These are phyloP conservation scores for Beroe ovata DNA, from an alignment of 37 sponge, comb jelly and placozoan genomes.

Conservation along the genomic window DNA sequence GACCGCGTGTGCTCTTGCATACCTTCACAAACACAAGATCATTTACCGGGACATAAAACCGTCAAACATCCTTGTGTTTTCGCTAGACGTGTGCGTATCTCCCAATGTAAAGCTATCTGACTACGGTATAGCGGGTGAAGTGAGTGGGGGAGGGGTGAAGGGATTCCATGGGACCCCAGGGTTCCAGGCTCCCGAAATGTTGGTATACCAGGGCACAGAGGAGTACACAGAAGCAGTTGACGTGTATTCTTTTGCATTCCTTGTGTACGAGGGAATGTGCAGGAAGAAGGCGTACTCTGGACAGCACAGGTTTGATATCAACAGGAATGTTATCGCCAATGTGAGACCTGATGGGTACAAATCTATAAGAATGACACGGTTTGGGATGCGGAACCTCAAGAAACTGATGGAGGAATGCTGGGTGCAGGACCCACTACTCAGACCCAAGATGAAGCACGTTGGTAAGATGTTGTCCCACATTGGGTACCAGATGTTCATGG, in stretches of 20 bases:
- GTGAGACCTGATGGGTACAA: slow-evolving; percentile 16
- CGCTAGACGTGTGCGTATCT: slow-evolving; percentile 6
- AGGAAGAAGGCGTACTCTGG: slow-evolving; percentile 33
- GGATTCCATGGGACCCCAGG: slow-evolving; percentile 63
- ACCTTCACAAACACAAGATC: slow-evolving; percentile 47
- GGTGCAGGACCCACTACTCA: slow-evolving; percentile 23
- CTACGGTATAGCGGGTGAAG: slow-evolving; percentile 52
- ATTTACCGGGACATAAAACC: slow-evolving; percentile 59
- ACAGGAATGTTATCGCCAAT: slow-evolving; percentile 5
- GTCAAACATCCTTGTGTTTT: slow-evolving; percentile 27
- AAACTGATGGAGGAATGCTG: slow-evolving; percentile 54
- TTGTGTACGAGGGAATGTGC: slow-evolving; percentile 52
- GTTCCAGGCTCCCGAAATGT: slow-evolving; percentile 62
- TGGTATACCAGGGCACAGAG: slow-evolving; percentile 18
- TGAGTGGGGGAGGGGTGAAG: slow-evolving; percentile 26
- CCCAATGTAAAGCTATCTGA: slow-evolving; percentile 56
- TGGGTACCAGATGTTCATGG: slow-evolving; percentile 53
- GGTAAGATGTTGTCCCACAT: slow-evolving; percentile 17
- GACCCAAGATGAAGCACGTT: slow-evolving; percentile 32
- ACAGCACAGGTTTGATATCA: slow-evolving; percentile 47
- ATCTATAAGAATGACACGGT: neutral
- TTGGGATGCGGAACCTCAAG: slow-evolving; percentile 54
- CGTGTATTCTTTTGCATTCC: slow-evolving; percentile 48
- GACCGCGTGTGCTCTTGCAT: slow-evolving; percentile 50
- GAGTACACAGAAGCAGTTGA: slow-evolving; percentile 66